Percentiles rank a stretch among this genome's conserved stretches.
Conservation (phyloP, 2,113 vertebrate genomes). For the Neodontobutis hainanensis region DNA sequence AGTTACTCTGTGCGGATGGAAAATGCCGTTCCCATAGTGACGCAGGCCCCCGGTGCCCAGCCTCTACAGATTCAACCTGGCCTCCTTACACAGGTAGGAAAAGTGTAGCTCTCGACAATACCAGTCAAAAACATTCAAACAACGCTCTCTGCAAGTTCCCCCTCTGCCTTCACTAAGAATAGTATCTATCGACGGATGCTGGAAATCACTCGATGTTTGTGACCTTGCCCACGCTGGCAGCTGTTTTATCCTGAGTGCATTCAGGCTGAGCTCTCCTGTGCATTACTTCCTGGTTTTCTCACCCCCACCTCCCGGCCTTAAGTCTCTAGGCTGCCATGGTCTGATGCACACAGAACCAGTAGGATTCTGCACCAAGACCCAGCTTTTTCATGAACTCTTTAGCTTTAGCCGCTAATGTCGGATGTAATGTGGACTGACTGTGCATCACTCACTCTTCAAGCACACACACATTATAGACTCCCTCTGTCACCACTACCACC, state of each 20-base stretch:
- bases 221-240: slow-evolving; percentile 61
- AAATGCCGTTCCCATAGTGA: slow-evolving; percentile 97
- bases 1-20: slow-evolving; percentile 98
- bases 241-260: slow-evolving; percentile 56
- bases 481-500: slow-evolving; percentile 49
- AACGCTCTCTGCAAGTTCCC: slow-evolving; percentile 30
- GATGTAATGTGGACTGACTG: slow-evolving; percentile 58
- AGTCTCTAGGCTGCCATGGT: slow-evolving; percentile 49
- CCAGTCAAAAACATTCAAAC: slow-evolving; percentile 31
- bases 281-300: slow-evolving; percentile 30
- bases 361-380: slow-evolving; percentile 52
- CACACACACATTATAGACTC: slow-evolving; percentile 18
- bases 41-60: slow-evolving; percentile 93
- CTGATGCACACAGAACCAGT: slow-evolving; percentile 63
- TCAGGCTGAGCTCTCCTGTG: slow-evolving; percentile 57
- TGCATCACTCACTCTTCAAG: slow-evolving; percentile 31
- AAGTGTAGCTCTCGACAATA: slow-evolving; percentile 17
- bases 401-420: slow-evolving; percentile 57
- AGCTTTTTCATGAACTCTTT: slow-evolving; percentile 53
- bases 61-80: slow-evolving; percentile 97
- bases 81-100: slow-evolving; percentile 93
- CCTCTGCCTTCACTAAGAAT: slow-evolving; percentile 56
- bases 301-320: slow-evolving; percentile 3
- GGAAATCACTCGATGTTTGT: slow-evolving; percentile 53
- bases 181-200: slow-evolving; percentile 54